Conservation (phyloP, 2,888 invertebrate species). For the Poecilus cupreus region DNA sequence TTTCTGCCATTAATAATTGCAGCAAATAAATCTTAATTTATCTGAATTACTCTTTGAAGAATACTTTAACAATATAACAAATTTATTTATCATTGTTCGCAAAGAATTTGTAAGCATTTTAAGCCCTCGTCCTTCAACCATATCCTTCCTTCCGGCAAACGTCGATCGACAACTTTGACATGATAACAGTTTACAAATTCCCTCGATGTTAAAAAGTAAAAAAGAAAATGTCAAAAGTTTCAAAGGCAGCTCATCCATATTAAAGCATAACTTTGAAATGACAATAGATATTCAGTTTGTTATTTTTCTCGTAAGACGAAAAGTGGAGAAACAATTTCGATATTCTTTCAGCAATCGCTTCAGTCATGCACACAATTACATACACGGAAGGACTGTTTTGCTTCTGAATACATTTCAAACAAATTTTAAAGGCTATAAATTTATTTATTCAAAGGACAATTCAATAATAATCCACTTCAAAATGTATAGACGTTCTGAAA, state of each 20-base stretch:
- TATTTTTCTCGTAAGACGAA: background rate
- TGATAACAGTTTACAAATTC: slow-evolving; percentile 26
- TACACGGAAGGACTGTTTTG: background rate
- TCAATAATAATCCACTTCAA: background rate
- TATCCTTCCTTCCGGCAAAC: background rate
- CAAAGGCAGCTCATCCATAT: slow-evolving; percentile 29
- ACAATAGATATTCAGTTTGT: background rate
- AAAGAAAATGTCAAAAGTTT: slow-evolving; percentile 26
- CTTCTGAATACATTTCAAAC: background rate
- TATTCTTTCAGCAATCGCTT: slow-evolving; percentile 2
- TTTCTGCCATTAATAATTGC: background rate
- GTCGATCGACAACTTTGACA: slow-evolving; percentile 20
- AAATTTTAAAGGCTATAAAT: slow-evolving; percentile 4
- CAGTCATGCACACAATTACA: background rate
- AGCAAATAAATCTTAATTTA: background rate
- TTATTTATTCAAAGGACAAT: background rate
- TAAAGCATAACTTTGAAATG: slow-evolving; percentile 31
- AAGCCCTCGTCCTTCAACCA: background rate
- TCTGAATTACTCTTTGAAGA: background rate
- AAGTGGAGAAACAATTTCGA: slow-evolving; percentile 11
- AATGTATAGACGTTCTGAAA: no score
- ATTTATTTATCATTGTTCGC: background rate
- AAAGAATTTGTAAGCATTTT: background rate
- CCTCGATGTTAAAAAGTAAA: slow-evolving; percentile 8
- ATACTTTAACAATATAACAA: background rate